Conservation (phyloP, 53 echinoderm and acorn worm genomes). For the Luidia sarsii region DNA sequence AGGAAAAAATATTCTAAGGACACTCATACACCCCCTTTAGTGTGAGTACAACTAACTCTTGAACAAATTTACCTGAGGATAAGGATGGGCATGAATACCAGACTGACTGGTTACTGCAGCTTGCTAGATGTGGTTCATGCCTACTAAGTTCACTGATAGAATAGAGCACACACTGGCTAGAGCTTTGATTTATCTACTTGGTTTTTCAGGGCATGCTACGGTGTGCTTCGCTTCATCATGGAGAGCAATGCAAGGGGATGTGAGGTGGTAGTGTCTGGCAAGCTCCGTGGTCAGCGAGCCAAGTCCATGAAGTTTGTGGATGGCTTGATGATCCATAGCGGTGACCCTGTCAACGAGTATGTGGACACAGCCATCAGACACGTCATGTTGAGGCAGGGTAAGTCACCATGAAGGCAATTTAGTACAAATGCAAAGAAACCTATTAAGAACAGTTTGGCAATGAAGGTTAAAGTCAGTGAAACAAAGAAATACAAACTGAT, state of each 20-base stretch:
- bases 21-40: too few species aligned
- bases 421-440: neutral
- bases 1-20: too few species aligned
- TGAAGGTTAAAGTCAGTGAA: too few species aligned
- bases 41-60: too few species aligned
- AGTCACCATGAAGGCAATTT: conserved; percentile 2
- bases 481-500: too few species aligned
- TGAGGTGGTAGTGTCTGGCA: conserved; percentile 97
- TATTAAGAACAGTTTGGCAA: neutral
- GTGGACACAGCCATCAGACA: conserved; percentile 97
- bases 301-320: conserved; percentile 99
- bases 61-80: too few species aligned
- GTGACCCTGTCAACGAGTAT: conserved; percentile 93
- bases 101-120: too few species aligned
- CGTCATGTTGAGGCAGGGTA: conserved; percentile 99
- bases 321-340: conserved; percentile 99
- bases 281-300: conserved; percentile 94
- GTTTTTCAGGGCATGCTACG: conserved; percentile 80
- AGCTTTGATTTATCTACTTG: neutral
- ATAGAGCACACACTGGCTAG: neutral
- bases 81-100: too few species aligned
- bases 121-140: too few species aligned
- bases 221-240: conserved; percentile 99
- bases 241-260: conserved; percentile 96
- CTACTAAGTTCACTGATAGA: too few species aligned